Base-by-base conservation (phyloP, 92 coral and sea anemone genomes). In the Epizoanthus illoricatus region DNA sequence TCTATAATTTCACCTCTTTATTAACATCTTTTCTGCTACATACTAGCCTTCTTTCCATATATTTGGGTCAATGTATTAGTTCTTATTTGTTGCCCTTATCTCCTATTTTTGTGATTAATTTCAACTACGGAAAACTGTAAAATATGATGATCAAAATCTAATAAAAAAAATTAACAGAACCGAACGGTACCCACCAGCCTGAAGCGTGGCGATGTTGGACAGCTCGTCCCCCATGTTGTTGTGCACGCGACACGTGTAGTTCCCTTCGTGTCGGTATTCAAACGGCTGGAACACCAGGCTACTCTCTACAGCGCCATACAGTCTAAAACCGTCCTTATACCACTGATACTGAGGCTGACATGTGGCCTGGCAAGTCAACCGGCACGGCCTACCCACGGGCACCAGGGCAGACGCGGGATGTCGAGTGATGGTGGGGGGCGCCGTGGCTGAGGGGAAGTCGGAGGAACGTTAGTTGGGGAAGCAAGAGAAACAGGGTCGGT, bases 141-240 rank as follows among this genome's bases (percentile, higher is more conserved):
- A 52, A 9, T 52, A 55, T 1, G 18, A 21, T 18, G n/a, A 56
- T 52, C 21, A 24, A 70, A 7, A 39, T 18, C 8, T 1, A 33
- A 23, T 16, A 0, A 21, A 8, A 8, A 1, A 75, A 65, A 42
- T n/a, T n/a, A n/a, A 7, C 20, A 55, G 45, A 17, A 21, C 20
- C 17, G 41, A 40, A 10, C 20, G 59, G 20, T 79, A 90, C 98
- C 56, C 74, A 95, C 98, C 90, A 57, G 92, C 86, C 59, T 87
- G 89, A 45, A 96, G 80, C 15, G 92, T 86, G 10, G 98, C 99
- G 41, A 88, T 73, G 13, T 91, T 72, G 21, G 97, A 89, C 61
- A 96, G 91, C 17, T 92, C 98, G 66, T 94, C 92, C 40, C 98
- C 99, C 65, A 80, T 86, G 33, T 85, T 81, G 90, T 96, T 96